These are phyloP conservation scores for Pagetopsis macropterus DNA, from an alignment of 2,797 vertebrate genomes.

Conservation along the genomic window DNA sequence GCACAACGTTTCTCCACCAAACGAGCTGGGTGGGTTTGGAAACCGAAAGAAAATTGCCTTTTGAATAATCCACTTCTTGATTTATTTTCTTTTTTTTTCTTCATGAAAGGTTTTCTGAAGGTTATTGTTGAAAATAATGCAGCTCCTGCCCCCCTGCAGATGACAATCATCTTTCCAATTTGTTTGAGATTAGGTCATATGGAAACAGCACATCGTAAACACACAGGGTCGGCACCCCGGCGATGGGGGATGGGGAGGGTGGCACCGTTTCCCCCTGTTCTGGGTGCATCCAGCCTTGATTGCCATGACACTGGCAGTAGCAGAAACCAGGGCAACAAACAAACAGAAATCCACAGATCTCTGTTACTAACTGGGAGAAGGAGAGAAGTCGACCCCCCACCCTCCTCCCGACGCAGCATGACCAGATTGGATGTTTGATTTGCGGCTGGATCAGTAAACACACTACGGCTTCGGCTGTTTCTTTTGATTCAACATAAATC, in stretches of 20 bases:
- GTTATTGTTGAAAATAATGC: conserved; percentile 74
- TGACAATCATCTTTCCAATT: conserved; percentile 81
- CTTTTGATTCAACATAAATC: conserved; percentile 58
- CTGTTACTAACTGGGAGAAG: conserved; percentile 46
- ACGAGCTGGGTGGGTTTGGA: conserved; percentile 51
- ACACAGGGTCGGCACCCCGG: conserved; percentile 53
- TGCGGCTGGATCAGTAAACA: conserved; percentile 60
- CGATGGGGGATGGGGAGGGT: conserved; percentile 40
- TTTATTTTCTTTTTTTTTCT: conserved; percentile 52
- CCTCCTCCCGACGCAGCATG: conserved; percentile 48
- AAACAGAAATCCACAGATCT: conserved; percentile 55
- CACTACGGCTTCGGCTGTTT: conserved; percentile 50
- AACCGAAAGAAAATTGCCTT: conserved; percentile 72
- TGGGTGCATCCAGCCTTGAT: conserved; percentile 49
- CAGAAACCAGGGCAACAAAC: conserved; percentile 57
- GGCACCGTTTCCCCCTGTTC: conserved; percentile 46
- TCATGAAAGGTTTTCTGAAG: conserved; percentile 76
- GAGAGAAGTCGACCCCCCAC: conserved; percentile 32
- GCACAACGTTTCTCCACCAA: conserved; percentile 53
- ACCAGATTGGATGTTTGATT: conserved; percentile 61
- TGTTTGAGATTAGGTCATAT: conserved; percentile 78
- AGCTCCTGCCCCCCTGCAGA: conserved; percentile 71
- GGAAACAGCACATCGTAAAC: conserved; percentile 72
- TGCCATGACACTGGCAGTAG: conserved; percentile 51
- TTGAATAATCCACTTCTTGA: conserved; percentile 70